phyloP scores from a whole-genome alignment of 2,113 vertebrate genomes.

The Platysternon megacephalum region DNA sequence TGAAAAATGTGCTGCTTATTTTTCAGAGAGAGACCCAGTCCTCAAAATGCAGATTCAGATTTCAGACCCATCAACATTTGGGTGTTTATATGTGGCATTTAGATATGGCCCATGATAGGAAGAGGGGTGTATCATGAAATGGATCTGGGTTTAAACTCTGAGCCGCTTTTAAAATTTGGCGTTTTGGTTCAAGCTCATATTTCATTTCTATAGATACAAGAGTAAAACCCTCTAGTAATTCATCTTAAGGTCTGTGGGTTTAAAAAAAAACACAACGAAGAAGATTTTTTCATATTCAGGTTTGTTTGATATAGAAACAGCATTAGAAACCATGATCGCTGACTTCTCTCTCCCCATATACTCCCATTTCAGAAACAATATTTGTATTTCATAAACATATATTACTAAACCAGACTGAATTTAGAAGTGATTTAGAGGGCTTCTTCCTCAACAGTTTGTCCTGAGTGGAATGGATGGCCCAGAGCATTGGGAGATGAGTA shows the following conservation, averaged over 20 bases:
- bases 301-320: background rate
- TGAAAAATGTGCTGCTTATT: slow-evolving; percentile 3
- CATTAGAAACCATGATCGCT: background rate
- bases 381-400: slow-evolving; percentile 47
- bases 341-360: slow-evolving; percentile 34
- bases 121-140: background rate
- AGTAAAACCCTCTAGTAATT: background rate
- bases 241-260: background rate
- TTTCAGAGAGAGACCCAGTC: background rate
- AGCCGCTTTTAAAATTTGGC: background rate
- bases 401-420: background rate
- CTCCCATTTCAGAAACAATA: slow-evolving; percentile 31
- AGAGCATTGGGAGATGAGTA: slow-evolving; percentile 12
- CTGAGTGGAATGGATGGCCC: background rate
- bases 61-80: background rate
- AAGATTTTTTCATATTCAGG: background rate
- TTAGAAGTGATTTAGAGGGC: slow-evolving; percentile 43
- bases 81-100: background rate
- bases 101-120: background rate
- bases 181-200: background rate
- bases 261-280: background rate
- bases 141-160: background rate
- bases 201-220: background rate
- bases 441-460: background rate
- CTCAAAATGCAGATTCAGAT: background rate